Conservation (phyloP, 1,140 invertebrate species). For the Cotesia vestalis region DNA sequence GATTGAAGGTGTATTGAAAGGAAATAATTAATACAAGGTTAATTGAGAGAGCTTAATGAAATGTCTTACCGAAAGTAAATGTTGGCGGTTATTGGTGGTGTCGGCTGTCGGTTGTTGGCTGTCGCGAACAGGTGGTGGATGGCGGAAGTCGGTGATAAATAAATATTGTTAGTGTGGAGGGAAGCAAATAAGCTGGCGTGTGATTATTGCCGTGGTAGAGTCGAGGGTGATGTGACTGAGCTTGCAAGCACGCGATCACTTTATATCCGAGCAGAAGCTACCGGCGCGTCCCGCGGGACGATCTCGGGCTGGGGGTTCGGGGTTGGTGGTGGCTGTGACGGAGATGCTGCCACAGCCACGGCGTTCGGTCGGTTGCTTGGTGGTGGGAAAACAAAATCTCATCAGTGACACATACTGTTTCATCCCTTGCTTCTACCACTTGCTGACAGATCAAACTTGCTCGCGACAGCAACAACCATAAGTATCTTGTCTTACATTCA, state of each 20-base stretch:
- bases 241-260: constrained; percentile 59
- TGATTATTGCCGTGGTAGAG: constrained; percentile 36
- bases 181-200: not conserved
- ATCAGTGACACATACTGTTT: constrained; percentile 13
- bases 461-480: not conserved
- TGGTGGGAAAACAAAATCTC: constrained; percentile 28
- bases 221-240: constrained; percentile 57
- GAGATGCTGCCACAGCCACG: too few species aligned
- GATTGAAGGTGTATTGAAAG: too few species aligned
- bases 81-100: too few species aligned
- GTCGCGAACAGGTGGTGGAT: too few species aligned
- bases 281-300: constrained; percentile 27
- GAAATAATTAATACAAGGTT: too few species aligned
- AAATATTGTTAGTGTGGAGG: too few species aligned
- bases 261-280: constrained; percentile 55
- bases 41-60: too few species aligned
- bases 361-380: not conserved
- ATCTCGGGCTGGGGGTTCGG: constrained; percentile 36
- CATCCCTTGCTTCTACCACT: constrained; percentile 7
- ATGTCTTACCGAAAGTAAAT: too few species aligned
- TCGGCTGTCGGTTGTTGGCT: too few species aligned
- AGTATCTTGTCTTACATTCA: not conserved
- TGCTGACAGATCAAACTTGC: not conserved
- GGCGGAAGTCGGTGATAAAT: too few species aligned
- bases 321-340: constrained; percentile 42